Percentiles rank a stretch among this genome's conserved stretches.
phyloP scores from a whole-genome alignment of 2,797 vertebrate species.

The Malacoctenus gilli region DNA sequence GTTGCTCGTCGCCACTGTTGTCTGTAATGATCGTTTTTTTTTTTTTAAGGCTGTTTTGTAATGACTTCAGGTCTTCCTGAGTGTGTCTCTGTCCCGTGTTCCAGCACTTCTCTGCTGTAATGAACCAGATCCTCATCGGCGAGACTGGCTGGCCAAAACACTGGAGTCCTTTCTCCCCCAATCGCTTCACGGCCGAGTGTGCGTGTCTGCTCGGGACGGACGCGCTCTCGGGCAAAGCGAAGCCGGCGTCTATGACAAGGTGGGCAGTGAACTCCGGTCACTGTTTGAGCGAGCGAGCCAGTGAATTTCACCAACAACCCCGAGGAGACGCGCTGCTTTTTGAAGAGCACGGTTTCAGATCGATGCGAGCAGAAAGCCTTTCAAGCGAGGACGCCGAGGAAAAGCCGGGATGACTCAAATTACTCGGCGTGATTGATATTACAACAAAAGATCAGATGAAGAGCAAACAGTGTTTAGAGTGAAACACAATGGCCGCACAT shows the following conservation, averaged over 20 bases:
- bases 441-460: slow-evolving; percentile 26
- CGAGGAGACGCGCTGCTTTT: slow-evolving; percentile 32
- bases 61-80: too few relatives aligned
- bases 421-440: slow-evolving; percentile 42
- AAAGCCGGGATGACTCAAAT: slow-evolving; percentile 41
- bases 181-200: slow-evolving; percentile 76
- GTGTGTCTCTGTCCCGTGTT: slow-evolving; percentile 34
- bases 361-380: slow-evolving; percentile 47
- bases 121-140: slow-evolving; percentile 86
- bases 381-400: slow-evolving; percentile 43
- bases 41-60: slow-evolving; percentile 8
- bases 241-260: slow-evolving; percentile 79
- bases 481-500: slow-evolving; percentile 16
- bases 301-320: slow-evolving; percentile 38
- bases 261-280: slow-evolving; percentile 44
- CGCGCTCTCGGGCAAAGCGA: slow-evolving; percentile 79
- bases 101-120: slow-evolving; percentile 90
- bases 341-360: slow-evolving; percentile 25
- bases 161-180: slow-evolving; percentile 92
- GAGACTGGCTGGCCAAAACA: slow-evolving; percentile 87
- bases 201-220: slow-evolving; percentile 86
- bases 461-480: slow-evolving; percentile 19
- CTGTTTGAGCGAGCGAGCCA: slow-evolving; percentile 20
- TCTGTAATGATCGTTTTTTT: slow-evolving; percentile 14
- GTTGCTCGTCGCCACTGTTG: neutral